These are phyloP conservation scores for Harpalus rufipes DNA, from an alignment of 2,888 invertebrate species.

Conservation along the genomic window DNA sequence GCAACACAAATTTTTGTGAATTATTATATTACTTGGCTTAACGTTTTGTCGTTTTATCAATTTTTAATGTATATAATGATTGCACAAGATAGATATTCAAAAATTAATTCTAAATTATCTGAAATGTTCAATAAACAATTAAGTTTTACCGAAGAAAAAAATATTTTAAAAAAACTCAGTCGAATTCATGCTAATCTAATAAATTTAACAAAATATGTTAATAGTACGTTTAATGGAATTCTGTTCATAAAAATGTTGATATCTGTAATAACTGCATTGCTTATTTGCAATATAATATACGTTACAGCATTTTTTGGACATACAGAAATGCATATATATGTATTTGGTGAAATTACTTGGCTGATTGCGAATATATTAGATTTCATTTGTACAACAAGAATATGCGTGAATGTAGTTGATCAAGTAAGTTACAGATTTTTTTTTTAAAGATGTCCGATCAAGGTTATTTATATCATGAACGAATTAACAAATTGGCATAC, in stretches of 20 bases:
- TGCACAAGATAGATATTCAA: neutral
- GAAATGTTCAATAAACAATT: neutral
- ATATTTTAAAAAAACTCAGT: slow-evolving; percentile 13
- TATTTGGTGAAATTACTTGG: neutral
- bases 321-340: neutral
- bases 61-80: neutral
- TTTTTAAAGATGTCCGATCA: too few relatives aligned
- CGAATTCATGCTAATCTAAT: neutral
- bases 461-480: too few relatives aligned
- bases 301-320: neutral
- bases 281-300: neutral
- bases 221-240: slow-evolving; percentile 5
- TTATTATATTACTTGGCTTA: neutral
- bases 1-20: too few relatives aligned
- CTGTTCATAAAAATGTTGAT: neutral
- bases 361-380: neutral
- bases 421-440: slow-evolving; percentile 15
- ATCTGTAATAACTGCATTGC: neutral
- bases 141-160: neutral
- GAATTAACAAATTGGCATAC: too few relatives aligned
- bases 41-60: neutral
- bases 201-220: neutral
- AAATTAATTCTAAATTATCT: neutral
- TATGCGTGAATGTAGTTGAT: neutral
- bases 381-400: neutral